Base-by-base conservation (phyloP, 2,797 vertebrate genomes). In the Artibeus jamaicensis region DNA sequence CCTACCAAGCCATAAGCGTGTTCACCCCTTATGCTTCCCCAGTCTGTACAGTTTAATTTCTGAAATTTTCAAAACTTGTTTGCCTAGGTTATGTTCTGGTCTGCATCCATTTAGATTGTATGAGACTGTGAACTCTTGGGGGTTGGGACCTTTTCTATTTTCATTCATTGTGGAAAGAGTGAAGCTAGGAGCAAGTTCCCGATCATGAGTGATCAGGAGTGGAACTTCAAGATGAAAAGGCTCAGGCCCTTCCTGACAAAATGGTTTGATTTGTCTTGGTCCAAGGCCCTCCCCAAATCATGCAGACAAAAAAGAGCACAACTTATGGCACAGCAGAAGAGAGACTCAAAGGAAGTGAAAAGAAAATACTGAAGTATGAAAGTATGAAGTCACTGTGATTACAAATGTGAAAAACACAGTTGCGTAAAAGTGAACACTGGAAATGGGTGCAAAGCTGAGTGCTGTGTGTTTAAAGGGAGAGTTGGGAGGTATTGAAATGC, bases 111-210 rank as follows among this genome's bases (percentile, higher is more conserved):
- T 88, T 76, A 53, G 73, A 92, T 15, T 48, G 48, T 32, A 29
- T 26, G 81, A 89, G 57, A 71, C 5, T 76, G 57, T 50, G 71
- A 82, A 93, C 53, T 78, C 46, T n/a, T 83, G 22, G 37, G 79
- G 87, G 78, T 67, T 68, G 24, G 59, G 48, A 82, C 24, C 78
- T 81, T 86, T 84, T 73, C 90, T 93, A 46, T 85, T 85, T 90
- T 89, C 62, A 91, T 95, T 96, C 74, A 67, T 59, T 76, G 55
- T 79, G 46, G 37, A 92, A 95, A 97, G 70, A 53, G 26, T 55
- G 44, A 78, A 85, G n/a, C 68, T 48, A 48, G 46, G 71, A 55
- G 50, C 87, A 84, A 91, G 70, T 53, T 26, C 26, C 87, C 59
- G 50, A 91, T 59, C 71, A 76, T 76, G 32, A 92, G 71, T 53